phyloP scores from a whole-genome alignment of 2,113 vertebrate genomes.

The Cinclus mexicanus region DNA sequence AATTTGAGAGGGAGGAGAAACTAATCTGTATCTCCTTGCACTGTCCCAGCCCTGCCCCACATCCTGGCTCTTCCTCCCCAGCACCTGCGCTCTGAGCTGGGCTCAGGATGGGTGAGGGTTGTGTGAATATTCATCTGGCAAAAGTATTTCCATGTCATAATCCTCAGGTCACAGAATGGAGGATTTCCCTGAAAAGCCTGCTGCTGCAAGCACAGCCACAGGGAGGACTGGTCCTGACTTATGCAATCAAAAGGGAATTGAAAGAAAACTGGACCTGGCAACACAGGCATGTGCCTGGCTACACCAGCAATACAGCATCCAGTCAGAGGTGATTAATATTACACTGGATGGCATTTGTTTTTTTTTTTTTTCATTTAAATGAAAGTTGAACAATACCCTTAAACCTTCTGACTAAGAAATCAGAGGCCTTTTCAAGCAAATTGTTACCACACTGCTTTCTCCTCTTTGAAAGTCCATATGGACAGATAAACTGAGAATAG shows the following conservation, averaged over 20 bases:
- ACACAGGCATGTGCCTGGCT: neutral
- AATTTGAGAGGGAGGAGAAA: neutral
- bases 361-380: neutral
- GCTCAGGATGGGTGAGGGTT: neutral
- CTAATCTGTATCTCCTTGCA: neutral
- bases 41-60: neutral
- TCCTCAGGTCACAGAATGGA: neutral
- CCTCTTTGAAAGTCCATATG: conserved; percentile 66
- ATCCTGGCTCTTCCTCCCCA: rapidly evolving
- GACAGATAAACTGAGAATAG: conserved; percentile 68
- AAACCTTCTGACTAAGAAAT: conserved; percentile 48
- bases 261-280: neutral
- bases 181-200: conserved; percentile 8
- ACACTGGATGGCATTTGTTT: neutral
- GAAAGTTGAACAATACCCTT: conserved; percentile 25
- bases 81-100: rapidly evolving
- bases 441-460: conserved; percentile 62
- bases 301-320: neutral
- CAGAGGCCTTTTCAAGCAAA: conserved; percentile 61
- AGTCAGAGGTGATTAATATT: conserved; percentile 62
- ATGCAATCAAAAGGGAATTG: neutral
- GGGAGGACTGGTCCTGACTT: neutral
- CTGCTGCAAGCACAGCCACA: neutral
- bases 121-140: neutral
- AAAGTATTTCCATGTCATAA: neutral